phyloP scores from a whole-genome alignment of 2,797 vertebrate genomes.

The Sebastolobus altivelis region DNA sequence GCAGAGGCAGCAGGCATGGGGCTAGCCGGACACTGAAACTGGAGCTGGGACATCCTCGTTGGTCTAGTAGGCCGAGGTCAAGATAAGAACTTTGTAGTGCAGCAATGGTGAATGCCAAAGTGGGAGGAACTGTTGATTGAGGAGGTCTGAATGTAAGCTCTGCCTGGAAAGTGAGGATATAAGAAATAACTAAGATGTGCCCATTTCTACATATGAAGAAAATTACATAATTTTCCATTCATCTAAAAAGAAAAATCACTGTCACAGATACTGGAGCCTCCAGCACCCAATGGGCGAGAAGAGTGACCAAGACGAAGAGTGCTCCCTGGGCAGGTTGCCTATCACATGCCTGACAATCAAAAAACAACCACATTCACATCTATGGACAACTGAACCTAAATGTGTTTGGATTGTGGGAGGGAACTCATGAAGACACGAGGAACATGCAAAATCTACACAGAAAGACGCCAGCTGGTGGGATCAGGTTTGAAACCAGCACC shows the following conservation, averaged over 20 bases:
- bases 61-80: slow-evolving; percentile 72
- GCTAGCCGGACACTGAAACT: slow-evolving; percentile 91
- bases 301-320: rapidly evolving
- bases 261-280: neutral
- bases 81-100: slow-evolving; percentile 67
- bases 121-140: slow-evolving; percentile 66
- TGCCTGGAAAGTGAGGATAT: slow-evolving; percentile 80
- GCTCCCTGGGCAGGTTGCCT: neutral
- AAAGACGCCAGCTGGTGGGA: neutral
- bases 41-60: slow-evolving; percentile 94
- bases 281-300: no score
- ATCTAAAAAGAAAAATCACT: neutral
- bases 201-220: neutral
- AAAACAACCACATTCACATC: neutral
- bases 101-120: slow-evolving; percentile 59
- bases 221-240: neutral
- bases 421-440: neutral
- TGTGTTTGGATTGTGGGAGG: neutral
- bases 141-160: slow-evolving; percentile 82
- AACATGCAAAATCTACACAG: neutral
- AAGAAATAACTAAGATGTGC: neutral
- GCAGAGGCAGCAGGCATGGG: slow-evolving; percentile 85
- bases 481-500: neutral
- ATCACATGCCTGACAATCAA: neutral
- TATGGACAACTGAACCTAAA: neutral